Evolutionary conservation across 1,140 invertebrate species (phyloP), one percentile per base, ranked within the genome.

Genomic region (Aporrectodea caliginosa): DNA sequence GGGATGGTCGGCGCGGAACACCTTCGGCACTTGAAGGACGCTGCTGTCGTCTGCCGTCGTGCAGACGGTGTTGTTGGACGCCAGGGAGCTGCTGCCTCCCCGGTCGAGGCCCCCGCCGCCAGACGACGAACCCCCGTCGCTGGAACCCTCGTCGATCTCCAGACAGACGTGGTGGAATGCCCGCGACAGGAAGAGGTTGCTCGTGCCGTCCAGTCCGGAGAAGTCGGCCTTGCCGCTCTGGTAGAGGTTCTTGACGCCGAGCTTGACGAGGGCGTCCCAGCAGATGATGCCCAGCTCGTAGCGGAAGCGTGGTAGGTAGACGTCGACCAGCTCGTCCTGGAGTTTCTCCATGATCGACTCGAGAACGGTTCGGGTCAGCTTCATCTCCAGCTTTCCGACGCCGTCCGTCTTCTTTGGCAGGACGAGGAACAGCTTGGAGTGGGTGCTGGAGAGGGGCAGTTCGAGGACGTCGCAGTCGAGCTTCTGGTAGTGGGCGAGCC

Each of bases 1-100:
- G 0, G 93, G 93, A 71, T 92, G 90, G 83, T 94, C 91, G 0
- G 91, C 91, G 32, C 91, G 88, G 77, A 95, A 92, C 14, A 76
- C 77, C 43, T 76, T 76, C 35, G 75, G 75, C 33, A 76, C 75
- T 6, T 76, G 75, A 27, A 35, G 75, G 35, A 76, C 75, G 35
- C 75, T 35, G 35, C 75, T 31, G 31, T 29, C 43, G 75, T 76
- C 75, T 58, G 35, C 35, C 6, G 35, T 76, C 29, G 75, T 35
- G 35, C 43, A 35, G 29, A 35, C 33, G 35, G 33, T 35, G 27
- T 31, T 35, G 29, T 76, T 76, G 43, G 75, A 35, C 0, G 32
- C 75, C 14, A 35, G 29, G 27, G 32, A 76, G 1, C 32, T 76
- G 43, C 75, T 32, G 43, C 32, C 32, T 32, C 75, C 75, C 43